Evolutionary conservation across 2,888 invertebrate genomes (phyloP).

Genomic region (Platycheirus rosarum): DNA sequence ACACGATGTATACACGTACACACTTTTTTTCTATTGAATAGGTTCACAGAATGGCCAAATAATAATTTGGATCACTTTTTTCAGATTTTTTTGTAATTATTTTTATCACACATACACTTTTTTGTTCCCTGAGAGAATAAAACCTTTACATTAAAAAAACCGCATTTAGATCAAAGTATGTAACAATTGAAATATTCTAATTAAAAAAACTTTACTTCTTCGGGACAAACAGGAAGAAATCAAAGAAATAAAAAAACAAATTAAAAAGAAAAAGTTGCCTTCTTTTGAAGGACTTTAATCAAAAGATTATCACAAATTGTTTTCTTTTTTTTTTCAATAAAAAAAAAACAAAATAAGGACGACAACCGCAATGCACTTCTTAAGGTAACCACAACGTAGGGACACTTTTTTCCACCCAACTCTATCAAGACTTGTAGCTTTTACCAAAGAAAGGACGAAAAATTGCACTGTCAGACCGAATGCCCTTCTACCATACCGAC

Average conservation of each 20-base stretch:
- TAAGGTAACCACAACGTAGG: slow-evolving; percentile 27
- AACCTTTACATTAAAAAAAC: slow-evolving; percentile 9
- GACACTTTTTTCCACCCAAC: slow-evolving; percentile 7
- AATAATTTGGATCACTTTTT: slow-evolving; percentile 37
- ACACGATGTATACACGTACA: slow-evolving; percentile 24
- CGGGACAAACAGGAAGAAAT: too few species aligned
- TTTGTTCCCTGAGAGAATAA: slow-evolving; percentile 19
- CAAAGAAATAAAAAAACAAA: slow-evolving; percentile 1
- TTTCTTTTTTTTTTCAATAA: slow-evolving; percentile 7
- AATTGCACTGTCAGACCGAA: slow-evolving; percentile 29
- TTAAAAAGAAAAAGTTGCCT: slow-evolving; percentile 22
- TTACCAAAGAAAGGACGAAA: slow-evolving; percentile 7
- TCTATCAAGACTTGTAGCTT: slow-evolving; percentile 25
- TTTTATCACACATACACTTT: slow-evolving; percentile 37
- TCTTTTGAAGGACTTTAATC: slow-evolving; percentile 30
- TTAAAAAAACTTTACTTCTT: too few species aligned
- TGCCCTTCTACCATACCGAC: slow-evolving; percentile 10
- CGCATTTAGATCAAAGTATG: too few species aligned
- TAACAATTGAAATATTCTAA: too few species aligned
- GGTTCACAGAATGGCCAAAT: slow-evolving; percentile 12
- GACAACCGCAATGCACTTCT: slow-evolving; percentile 32
- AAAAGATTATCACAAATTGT: slow-evolving; percentile 44
- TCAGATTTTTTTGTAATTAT: background rate
- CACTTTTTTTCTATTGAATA: background rate
- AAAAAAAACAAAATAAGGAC: slow-evolving; percentile 16